phyloP scores from a whole-genome alignment of 1,140 invertebrate genomes.

The Pogonomyrmex barbatus region DNA sequence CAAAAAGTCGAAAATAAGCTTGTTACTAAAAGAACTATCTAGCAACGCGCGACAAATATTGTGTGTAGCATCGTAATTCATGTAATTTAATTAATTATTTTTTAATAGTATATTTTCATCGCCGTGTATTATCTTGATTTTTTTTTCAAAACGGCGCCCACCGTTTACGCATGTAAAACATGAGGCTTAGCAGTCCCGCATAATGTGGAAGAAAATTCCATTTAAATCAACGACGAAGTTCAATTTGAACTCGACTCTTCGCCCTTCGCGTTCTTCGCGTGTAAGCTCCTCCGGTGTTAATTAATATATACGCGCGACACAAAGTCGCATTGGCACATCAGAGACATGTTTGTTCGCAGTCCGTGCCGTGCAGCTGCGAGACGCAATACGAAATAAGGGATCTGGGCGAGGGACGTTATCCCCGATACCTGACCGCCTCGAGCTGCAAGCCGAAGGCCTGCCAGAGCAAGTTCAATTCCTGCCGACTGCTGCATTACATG shows the following conservation, averaged over 20 bases:
- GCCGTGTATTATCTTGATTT: slow-evolving; percentile 3
- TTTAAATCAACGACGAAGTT: not conserved
- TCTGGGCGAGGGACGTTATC: slow-evolving; percentile 75
- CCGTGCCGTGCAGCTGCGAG: slow-evolving; percentile 67
- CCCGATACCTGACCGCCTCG: slow-evolving; percentile 72
- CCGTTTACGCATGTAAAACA: not conserved
- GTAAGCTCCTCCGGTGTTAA: not conserved
- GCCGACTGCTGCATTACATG: slow-evolving; percentile 73
- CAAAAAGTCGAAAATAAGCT: slow-evolving; percentile 2
- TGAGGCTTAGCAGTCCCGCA: not conserved
- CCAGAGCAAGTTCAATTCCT: slow-evolving; percentile 70
- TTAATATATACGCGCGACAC: not conserved
- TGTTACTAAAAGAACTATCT: not conserved
- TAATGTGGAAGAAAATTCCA: not conserved
- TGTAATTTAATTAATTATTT: slow-evolving; percentile 39
- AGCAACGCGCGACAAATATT: not conserved
- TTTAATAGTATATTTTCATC: not conserved
- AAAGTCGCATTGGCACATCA: not conserved
- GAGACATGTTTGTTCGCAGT: slow-evolving; percentile 41
- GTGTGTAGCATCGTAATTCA: not conserved
- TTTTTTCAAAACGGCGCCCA: not conserved
- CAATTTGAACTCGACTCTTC: not conserved
- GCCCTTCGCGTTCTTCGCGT: too few relatives aligned
- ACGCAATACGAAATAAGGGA: slow-evolving; percentile 71
- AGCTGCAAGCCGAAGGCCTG: slow-evolving; percentile 67